phyloP scores from a whole-genome alignment of 2,888 invertebrate species.

The Apodemia duryi region DNA sequence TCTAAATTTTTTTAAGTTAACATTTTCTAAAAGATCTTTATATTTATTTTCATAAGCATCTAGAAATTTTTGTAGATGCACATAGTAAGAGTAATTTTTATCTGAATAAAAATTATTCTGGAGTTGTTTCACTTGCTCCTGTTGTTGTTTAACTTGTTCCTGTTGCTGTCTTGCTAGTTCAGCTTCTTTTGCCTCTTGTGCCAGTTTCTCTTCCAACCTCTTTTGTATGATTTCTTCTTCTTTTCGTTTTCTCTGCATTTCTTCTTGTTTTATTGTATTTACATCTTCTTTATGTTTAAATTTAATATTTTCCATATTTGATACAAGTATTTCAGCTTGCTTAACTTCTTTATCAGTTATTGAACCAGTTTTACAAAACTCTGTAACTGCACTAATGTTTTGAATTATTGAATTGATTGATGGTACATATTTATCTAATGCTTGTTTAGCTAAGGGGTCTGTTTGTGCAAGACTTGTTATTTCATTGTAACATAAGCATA shows the following conservation, averaged over 20 bases:
- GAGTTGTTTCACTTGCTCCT: slow-evolving; percentile 37
- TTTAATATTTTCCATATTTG: slow-evolving; percentile 69
- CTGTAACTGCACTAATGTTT: slow-evolving; percentile 66
- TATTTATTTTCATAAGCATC: slow-evolving; percentile 79
- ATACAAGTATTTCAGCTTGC: slow-evolving; percentile 71
- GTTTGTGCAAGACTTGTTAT: slow-evolving; percentile 68
- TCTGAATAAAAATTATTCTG: slow-evolving; percentile 69
- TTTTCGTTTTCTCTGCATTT: slow-evolving; percentile 42
- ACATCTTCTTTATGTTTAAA: slow-evolving; percentile 61
- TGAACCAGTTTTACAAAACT: slow-evolving; percentile 59
- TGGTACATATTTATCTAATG: slow-evolving; percentile 62
- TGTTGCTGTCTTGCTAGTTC: slow-evolving; percentile 34
- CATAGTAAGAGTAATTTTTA: slow-evolving; percentile 74
- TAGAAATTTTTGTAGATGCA: slow-evolving; percentile 77
- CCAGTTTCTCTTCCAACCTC: slow-evolving; percentile 49
- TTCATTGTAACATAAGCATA: slow-evolving; percentile 76
- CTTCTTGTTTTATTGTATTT: slow-evolving; percentile 45
- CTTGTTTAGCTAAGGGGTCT: slow-evolving; percentile 57
- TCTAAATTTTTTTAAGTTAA: slow-evolving; percentile 84
- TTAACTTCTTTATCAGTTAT: slow-evolving; percentile 74
- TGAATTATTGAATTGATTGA: slow-evolving; percentile 57
- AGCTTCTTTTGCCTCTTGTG: slow-evolving; percentile 38
- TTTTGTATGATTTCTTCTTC: slow-evolving; percentile 49
- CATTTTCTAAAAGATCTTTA: slow-evolving; percentile 79
- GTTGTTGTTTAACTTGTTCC: slow-evolving; percentile 34